phyloP scores from a whole-genome alignment of 1,140 invertebrate genomes.

The Cyclina sinensis region DNA sequence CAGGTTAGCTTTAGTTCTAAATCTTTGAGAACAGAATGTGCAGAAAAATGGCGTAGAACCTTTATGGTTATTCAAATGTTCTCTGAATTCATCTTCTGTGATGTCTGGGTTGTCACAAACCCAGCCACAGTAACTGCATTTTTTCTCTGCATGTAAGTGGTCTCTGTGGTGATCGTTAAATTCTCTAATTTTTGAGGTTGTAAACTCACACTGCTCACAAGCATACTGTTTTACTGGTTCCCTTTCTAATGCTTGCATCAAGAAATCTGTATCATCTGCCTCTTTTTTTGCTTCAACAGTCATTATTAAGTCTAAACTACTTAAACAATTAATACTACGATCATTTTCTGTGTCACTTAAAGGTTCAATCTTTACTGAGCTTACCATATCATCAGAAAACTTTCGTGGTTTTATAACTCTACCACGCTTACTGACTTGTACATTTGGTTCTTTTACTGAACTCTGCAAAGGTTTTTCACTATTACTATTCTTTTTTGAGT shows the following conservation, averaged over 20 bases:
- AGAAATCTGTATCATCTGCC: slow-evolving; percentile 34
- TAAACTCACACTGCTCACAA: slow-evolving; percentile 77
- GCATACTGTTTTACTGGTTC: slow-evolving; percentile 68
- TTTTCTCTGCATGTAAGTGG: slow-evolving; percentile 87
- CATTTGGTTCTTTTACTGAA: background rate
- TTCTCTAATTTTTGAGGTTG: slow-evolving; percentile 72
- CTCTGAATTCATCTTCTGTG: slow-evolving; percentile 84
- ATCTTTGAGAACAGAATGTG: slow-evolving; percentile 87
- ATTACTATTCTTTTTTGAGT: background rate
- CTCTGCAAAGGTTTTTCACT: background rate
- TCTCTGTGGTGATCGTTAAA: slow-evolving; percentile 84
- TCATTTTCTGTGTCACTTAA: slow-evolving; percentile 38
- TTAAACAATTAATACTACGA: slow-evolving; percentile 22
- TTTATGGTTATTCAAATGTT: slow-evolving; percentile 87
- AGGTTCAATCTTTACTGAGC: slow-evolving; percentile 58
- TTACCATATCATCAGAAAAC: slow-evolving; percentile 54
- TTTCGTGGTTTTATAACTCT: slow-evolving; percentile 48
- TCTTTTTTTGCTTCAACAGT: slow-evolving; percentile 37
- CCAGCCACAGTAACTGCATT: slow-evolving; percentile 88
- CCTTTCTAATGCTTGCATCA: slow-evolving; percentile 8
- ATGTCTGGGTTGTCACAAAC: slow-evolving; percentile 83
- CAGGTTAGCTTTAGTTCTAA: slow-evolving; percentile 88
- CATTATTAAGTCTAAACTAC: background rate
- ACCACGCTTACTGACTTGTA: slow-evolving; percentile 56
- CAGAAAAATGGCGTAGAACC: slow-evolving; percentile 88